A percentile compares a stretch with the other conserved stretches of the same genome.
Evolutionary conservation across 2,888 invertebrate genomes (phyloP).

Genomic region (Drosophila emarginata): DNA sequence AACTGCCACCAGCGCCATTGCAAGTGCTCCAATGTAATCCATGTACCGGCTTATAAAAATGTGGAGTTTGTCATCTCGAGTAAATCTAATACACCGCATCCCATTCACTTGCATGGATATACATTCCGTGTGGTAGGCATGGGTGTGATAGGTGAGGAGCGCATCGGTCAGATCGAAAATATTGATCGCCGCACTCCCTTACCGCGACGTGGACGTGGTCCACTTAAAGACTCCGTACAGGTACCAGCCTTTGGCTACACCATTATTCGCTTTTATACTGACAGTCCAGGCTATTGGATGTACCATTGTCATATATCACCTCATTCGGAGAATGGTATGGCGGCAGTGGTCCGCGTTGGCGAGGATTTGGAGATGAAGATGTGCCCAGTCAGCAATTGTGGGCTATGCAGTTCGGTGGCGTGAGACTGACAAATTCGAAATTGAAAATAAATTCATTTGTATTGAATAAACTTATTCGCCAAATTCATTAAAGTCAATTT

Average conservation of each 20-base stretch:
- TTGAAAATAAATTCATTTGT: background rate
- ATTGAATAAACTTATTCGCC: background rate
- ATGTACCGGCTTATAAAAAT: conserved; percentile 74
- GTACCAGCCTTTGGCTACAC: conserved; percentile 79
- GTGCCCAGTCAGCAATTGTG: conserved; percentile 80
- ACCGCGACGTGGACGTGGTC: conserved; percentile 65
- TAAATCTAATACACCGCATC: conserved; percentile 72
- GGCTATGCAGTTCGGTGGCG: conserved; percentile 73
- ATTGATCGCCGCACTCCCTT: conserved; percentile 74
- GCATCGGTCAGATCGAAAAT: conserved; percentile 73
- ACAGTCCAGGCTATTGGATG: conserved; percentile 80
- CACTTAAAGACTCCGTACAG: conserved; percentile 79
- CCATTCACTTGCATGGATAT: conserved; percentile 79
- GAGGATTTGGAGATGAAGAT: conserved; percentile 78
- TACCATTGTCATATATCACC: conserved; percentile 79
- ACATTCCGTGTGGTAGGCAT: conserved; percentile 79
- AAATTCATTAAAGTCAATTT: background rate
- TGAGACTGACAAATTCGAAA: conserved; percentile 21
- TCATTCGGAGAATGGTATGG: conserved; percentile 80
- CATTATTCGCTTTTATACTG: conserved; percentile 75
- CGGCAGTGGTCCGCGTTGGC: conserved; percentile 77
- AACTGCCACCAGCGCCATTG: conserved; percentile 73
- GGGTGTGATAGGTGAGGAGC: conserved; percentile 75
- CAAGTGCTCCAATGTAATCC: conserved; percentile 78
- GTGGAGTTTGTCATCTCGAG: conserved; percentile 77